Percentiles rank a stretch among this genome's conserved stretches.
Evolutionary conservation across 2,797 vertebrate genomes (phyloP).

Genomic region (Tarsius wallacei): DNA sequence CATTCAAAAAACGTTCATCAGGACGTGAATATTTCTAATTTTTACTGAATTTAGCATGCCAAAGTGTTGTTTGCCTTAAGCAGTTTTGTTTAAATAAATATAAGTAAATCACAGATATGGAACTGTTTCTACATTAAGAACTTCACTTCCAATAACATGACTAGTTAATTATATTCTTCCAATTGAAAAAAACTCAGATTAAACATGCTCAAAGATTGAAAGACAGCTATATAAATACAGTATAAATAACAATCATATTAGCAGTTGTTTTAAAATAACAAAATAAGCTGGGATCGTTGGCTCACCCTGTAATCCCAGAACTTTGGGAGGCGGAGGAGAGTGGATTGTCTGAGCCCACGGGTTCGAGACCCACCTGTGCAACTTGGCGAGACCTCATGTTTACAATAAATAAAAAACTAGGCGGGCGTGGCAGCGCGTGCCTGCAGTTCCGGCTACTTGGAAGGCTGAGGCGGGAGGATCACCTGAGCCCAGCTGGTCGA

Average conservation of each 20-base stretch:
- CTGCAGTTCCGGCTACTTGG: too few species aligned
- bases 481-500: too few species aligned
- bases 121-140: neutral
- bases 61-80: neutral
- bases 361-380: too few species aligned
- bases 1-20: neutral
- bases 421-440: too few species aligned
- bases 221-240: neutral
- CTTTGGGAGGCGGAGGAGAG: too few species aligned
- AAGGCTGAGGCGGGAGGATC: too few species aligned
- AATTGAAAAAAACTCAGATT: neutral
- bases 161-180: constrained; percentile 1
- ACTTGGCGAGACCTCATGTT: too few species aligned
- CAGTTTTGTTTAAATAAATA: constrained; percentile 32
- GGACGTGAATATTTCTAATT: constrained; percentile 10
- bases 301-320: too few species aligned
- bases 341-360: too few species aligned
- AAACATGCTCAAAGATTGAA: neutral
- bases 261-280: neutral
- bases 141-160: neutral
- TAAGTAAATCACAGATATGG: neutral
- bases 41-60: neutral
- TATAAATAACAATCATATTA: neutral
- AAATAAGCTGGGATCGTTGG: too few species aligned
- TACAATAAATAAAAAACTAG: too few species aligned